Evolutionary conservation across 2,888 invertebrate genomes (phyloP), one percentile per base, ranked within the genome.

Genomic region (Drosophila heteroneura): DNA sequence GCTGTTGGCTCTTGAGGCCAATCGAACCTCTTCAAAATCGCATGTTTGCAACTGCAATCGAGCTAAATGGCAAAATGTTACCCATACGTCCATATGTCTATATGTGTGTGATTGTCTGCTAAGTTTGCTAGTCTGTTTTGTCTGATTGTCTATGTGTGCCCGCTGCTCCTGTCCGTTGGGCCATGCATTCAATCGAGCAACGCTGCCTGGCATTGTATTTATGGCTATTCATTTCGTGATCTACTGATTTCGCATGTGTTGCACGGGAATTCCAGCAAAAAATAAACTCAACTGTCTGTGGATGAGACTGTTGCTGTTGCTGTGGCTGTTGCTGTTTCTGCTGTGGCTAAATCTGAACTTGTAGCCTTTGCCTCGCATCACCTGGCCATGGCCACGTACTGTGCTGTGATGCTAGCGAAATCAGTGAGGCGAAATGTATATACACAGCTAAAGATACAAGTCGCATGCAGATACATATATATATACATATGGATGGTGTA

Each of bases 11-110:
- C 60, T 67, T 67, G 57, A 61, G 73, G 91, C 88, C 91, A 91
- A 89, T 85, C 85, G 91, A 91, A 79, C 90, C 85, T 76, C 91
- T 91, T 91, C 85, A 91, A 89, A 90, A 86, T 86, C 85, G 85
- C 90, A 86, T 91, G 85, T 90, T 91, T 90, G 90, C 79, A 91
- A 91, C 91, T 82, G 85, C 85, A 91, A 86, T 86, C 85, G 91
- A 82, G 90, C 88, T 91, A 86, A 86, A 86, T 85, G 85, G 89
- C 85, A 74, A 80, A 91, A 91, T 82, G 91, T 89, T 85, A 87
- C 74, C 85, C 80, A 85, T 85, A 91, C 85, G 79, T 88, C 83
- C 79, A 86, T 70, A 77, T 65, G 68, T 73, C 79, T 69, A 74
- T 60, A 54, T 71, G 70, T 68, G 62, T 80, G 74, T 54, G 70